Evolutionary conservation across 2,797 vertebrate genomes (phyloP).

Genomic region (Okamejei kenojei): DNA sequence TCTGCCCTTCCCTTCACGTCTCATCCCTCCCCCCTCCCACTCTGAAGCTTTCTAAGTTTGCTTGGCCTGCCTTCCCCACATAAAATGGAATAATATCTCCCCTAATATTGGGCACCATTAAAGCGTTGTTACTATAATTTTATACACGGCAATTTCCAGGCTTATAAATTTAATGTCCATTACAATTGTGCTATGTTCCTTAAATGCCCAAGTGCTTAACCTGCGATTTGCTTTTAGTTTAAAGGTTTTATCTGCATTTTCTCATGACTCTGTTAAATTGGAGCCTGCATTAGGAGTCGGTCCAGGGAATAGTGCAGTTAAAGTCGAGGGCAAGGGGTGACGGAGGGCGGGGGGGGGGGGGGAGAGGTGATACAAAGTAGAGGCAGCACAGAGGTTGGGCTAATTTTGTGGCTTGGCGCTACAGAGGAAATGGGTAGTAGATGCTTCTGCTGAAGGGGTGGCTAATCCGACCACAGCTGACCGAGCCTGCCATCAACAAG

Average conservation of each 20-base stretch:
- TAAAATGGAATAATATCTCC: background rate
- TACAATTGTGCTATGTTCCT: constrained; percentile 14
- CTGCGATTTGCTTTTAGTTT: background rate
- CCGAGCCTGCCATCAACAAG: background rate
- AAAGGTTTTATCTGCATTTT: background rate
- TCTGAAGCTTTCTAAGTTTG: background rate
- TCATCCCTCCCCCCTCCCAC: too few species aligned
- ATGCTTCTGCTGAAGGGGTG: too few species aligned
- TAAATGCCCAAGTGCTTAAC: constrained; percentile 8
- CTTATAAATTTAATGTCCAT: constrained; percentile 3
- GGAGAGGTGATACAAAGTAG: too few species aligned
- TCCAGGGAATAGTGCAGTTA: background rate
- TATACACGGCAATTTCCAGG: background rate
- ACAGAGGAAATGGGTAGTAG: background rate
- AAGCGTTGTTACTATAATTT: constrained; percentile 24
- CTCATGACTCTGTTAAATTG: background rate
- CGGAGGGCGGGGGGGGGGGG: too few species aligned
- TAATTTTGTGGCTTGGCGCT: background rate
- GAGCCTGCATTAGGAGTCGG: background rate
- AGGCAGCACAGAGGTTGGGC: background rate
- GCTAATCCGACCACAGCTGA: too few species aligned
- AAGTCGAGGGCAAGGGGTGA: background rate
- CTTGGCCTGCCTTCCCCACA: background rate
- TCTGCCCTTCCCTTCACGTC: too few species aligned
- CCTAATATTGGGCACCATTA: background rate